These are phyloP conservation scores for Meleagris gallopavo DNA, from an alignment of 2,113 vertebrate genomes.

Conservation along the genomic window DNA sequence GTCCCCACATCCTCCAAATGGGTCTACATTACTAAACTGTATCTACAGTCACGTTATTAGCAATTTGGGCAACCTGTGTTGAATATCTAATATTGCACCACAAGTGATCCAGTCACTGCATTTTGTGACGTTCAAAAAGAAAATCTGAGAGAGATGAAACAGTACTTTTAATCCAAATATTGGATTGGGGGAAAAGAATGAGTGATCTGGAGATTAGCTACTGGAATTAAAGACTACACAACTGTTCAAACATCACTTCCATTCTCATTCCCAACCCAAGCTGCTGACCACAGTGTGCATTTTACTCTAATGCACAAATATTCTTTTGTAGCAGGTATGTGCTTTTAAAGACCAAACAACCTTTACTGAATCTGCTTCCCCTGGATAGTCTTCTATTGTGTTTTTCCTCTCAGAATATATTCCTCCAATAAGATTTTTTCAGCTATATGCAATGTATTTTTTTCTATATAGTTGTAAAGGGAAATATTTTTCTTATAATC, in stretches of 20 bases:
- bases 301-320: conserved; percentile 35
- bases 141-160: not conserved
- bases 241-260: not conserved
- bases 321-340: conserved; percentile 24
- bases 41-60: not conserved
- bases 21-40: not conserved
- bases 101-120: not conserved
- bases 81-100: not conserved
- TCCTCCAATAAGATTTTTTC: not conserved
- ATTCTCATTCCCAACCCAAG: not conserved
- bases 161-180: not conserved
- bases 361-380: not conserved
- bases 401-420: not conserved
- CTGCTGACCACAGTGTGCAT: conserved; percentile 8
- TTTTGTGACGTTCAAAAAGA: not conserved
- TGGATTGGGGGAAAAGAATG: not conserved
- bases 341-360: conserved; percentile 16
- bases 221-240: conserved; percentile 28
- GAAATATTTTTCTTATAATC: not conserved
- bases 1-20: not conserved
- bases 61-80: not conserved
- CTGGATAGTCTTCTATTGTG: not conserved
- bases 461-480: not conserved
- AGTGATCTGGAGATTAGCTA: not conserved
- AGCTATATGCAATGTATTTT: not conserved